Percentiles rank a stretch among this genome's conserved stretches.
Conservation (phyloP, 2,888 invertebrate genomes). For the Teleiodes luculella region DNA sequence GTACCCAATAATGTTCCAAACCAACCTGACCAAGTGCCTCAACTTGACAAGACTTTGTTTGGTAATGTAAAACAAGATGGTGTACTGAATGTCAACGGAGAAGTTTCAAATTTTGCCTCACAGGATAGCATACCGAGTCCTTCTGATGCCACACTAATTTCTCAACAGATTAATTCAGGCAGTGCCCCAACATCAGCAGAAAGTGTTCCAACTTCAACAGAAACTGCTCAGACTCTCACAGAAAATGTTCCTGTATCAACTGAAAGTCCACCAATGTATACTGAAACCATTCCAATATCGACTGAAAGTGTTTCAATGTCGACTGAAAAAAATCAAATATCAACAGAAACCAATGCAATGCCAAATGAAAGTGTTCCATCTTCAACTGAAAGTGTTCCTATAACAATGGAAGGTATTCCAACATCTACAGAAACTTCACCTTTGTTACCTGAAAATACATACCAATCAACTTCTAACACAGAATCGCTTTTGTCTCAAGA, state of each 20-base stretch:
- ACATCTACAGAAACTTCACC: not conserved
- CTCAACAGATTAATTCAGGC: not conserved
- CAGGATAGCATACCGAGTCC: conserved; percentile 4
- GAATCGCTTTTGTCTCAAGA: not conserved
- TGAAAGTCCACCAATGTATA: not conserved
- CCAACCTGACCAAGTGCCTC: conserved; percentile 20
- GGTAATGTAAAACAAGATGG: conserved; percentile 17
- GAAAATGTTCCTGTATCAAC: not conserved
- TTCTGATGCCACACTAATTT: not conserved
- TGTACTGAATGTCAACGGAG: conserved; percentile 11
- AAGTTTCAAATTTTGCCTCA: not conserved
- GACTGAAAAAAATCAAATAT: not conserved
- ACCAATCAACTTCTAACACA: not conserved
- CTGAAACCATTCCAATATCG: not conserved
- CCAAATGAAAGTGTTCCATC: not conserved
- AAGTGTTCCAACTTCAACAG: not conserved
- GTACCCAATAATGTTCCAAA: conserved; percentile 27
- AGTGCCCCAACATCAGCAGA: no score
- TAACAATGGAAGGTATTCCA: not conserved
- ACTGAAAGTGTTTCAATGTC: not conserved
- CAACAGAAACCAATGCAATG: not conserved
- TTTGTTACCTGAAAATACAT: not conserved
- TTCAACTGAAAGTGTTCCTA: not conserved
- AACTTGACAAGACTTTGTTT: conserved; percentile 21
- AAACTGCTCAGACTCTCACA: not conserved